Percentiles rank a stretch among this genome's conserved stretches.
Conservation (phyloP, 2,113 vertebrate species). For the Cyanoderma ruficeps region DNA sequence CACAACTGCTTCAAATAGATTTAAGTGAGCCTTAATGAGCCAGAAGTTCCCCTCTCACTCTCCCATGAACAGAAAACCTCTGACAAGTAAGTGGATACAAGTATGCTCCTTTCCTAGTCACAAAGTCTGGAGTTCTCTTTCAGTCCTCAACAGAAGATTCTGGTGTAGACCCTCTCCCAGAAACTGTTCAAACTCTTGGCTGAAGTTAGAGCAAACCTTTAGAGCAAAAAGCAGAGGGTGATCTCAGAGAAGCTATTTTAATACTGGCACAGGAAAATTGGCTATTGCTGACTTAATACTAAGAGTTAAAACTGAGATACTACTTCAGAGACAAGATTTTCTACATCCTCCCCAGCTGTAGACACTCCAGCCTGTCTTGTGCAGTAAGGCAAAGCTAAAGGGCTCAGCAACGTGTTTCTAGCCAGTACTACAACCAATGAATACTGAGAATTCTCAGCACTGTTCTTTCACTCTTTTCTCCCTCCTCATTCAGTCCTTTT, state of each 20-base stretch:
- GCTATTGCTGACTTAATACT: not conserved
- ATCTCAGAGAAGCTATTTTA: not conserved
- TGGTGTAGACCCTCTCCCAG: not conserved
- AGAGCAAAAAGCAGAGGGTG: not conserved
- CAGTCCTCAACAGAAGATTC: not conserved
- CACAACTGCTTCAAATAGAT: not conserved
- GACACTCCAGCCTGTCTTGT: not conserved
- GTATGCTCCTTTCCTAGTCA: not conserved
- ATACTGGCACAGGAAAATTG: not conserved
- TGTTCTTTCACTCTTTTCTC: not conserved
- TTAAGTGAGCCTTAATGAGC: not conserved
- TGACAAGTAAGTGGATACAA: not conserved
- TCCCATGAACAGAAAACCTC: not conserved
- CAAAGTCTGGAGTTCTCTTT: not conserved
- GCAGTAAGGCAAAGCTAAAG: not conserved
- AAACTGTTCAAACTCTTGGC: not conserved
- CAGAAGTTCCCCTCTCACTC: not conserved
- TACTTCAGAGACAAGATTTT: not conserved
- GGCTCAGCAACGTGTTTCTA: not conserved
- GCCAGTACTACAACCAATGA: not conserved
- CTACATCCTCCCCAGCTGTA: not conserved
- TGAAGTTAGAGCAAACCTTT: not conserved
- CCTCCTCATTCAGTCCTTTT: not conserved
- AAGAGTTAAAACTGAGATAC: not conserved
- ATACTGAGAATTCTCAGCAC: not conserved